A percentile compares a stretch with the other conserved stretches of the same genome.
Conservation (phyloP, 2,113 vertebrate species). For the Nestor notabilis region DNA sequence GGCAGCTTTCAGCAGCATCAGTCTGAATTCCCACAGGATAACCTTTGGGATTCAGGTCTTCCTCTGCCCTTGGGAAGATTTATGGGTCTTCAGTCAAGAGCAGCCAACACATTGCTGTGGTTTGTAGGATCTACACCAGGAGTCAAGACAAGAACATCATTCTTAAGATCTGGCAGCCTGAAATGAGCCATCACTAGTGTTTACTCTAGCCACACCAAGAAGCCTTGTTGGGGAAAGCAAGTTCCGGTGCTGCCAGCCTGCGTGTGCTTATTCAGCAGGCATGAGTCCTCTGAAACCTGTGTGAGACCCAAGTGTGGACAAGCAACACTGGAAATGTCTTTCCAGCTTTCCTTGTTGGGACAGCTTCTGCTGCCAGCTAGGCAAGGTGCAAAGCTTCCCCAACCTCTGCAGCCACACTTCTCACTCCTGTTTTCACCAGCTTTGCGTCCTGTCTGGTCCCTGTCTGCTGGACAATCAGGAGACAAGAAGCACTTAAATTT, state of each 20-base stretch:
- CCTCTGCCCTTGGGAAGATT: background rate
- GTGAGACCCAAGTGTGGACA: background rate
- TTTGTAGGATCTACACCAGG: background rate
- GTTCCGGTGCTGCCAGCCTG: background rate
- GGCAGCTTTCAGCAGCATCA: background rate
- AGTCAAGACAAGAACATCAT: rapidly evolving
- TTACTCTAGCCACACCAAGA: background rate
- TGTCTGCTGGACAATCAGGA: background rate
- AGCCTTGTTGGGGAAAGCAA: background rate
- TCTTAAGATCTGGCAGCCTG: background rate
- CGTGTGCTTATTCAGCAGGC: background rate
- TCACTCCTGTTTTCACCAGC: background rate
- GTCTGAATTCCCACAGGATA: background rate
- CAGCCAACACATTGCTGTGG: background rate
- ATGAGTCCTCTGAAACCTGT: background rate
- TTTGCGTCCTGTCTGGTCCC: background rate
- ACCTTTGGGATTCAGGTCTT: background rate
- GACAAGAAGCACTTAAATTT: background rate
- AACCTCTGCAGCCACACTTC: background rate
- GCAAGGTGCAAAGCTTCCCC: background rate
- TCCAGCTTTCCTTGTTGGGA: background rate
- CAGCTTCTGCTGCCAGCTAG: rapidly evolving
- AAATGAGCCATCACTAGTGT: background rate
- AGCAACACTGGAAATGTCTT: rapidly evolving
- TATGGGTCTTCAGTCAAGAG: background rate